Evolutionary conservation across 1,140 invertebrate species (phyloP).

Genomic region (Uloborus diversus): DNA sequence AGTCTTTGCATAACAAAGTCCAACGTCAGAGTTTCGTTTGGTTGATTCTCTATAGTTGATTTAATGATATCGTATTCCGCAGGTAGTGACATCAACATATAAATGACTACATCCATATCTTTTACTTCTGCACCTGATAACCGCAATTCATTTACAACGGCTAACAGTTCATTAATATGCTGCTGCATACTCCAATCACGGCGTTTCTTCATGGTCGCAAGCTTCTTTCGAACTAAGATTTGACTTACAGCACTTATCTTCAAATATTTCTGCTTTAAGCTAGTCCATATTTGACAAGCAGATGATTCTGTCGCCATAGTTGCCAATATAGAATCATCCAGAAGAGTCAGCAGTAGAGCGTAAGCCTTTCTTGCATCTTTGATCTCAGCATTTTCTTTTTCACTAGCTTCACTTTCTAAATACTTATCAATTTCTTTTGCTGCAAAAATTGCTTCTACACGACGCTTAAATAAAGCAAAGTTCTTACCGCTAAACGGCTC

Average conservation of each 20-base stretch:
- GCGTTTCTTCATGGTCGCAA: constrained; percentile 12
- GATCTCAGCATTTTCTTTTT: background rate
- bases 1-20: too few relatives aligned
- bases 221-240: constrained; percentile 20
- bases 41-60: background rate
- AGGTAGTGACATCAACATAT: constrained; percentile 6
- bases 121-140: background rate
- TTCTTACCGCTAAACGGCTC: constrained; percentile 2
- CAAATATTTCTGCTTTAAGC: background rate
- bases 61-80: constrained; percentile 2
- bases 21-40: too few relatives aligned
- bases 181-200: constrained; percentile 16
- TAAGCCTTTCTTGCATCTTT: constrained; percentile 9
- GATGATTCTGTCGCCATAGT: background rate
- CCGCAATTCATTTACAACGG: constrained; percentile 6
- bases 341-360: background rate
- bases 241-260: constrained; percentile 1
- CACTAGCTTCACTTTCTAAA: background rate
- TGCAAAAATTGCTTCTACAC: constrained; percentile 13
- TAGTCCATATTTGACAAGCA: background rate
- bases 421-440: background rate
- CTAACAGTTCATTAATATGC: constrained; percentile 22
- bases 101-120: constrained; percentile 11
- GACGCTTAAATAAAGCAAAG: constrained; percentile 5
- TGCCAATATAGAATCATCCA: background rate